These are phyloP conservation scores for Denticeps clupeoides DNA, from an alignment of 2,797 vertebrate species.

Conservation along the genomic window DNA sequence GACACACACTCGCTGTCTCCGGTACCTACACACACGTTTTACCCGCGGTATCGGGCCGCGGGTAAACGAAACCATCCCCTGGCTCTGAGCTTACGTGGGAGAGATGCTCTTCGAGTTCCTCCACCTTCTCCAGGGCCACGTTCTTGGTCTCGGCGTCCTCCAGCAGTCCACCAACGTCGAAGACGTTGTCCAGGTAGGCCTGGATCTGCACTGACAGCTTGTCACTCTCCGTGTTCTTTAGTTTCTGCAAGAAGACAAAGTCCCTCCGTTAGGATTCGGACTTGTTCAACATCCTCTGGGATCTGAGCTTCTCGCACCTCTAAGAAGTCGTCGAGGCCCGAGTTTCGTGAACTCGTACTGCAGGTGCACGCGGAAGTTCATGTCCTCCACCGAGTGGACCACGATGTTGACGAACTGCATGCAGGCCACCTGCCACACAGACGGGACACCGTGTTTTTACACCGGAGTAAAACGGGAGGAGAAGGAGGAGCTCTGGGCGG, in stretches of 20 bases:
- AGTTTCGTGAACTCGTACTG: slow-evolving; percentile 94
- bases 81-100: slow-evolving; percentile 94
- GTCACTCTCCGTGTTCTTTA: slow-evolving; percentile 91
- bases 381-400: slow-evolving; percentile 94
- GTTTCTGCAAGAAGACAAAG: slow-evolving; percentile 61
- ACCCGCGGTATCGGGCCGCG: too few relatives aligned
- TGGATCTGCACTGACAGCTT: slow-evolving; percentile 97
- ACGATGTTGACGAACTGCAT: slow-evolving; percentile 99
- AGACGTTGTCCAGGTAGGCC: slow-evolving; percentile 94
- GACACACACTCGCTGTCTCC: too few relatives aligned
- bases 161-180: slow-evolving; percentile 88
- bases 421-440: slow-evolving; percentile 73
- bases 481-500: neutral
- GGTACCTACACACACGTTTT: too few relatives aligned
- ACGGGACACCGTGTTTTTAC: neutral
- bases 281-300: too few relatives aligned
- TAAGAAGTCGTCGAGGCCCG: slow-evolving; percentile 85
- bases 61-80: too few relatives aligned
- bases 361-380: slow-evolving; percentile 92
- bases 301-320: too few relatives aligned
- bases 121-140: slow-evolving; percentile 93
- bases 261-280: too few relatives aligned
- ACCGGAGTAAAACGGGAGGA: neutral
- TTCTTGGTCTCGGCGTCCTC: slow-evolving; percentile 97
- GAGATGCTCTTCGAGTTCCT: slow-evolving; percentile 92